These are phyloP conservation scores for Cyanistes caeruleus DNA, from an alignment of 2,113 vertebrate species.

Conservation along the genomic window DNA sequence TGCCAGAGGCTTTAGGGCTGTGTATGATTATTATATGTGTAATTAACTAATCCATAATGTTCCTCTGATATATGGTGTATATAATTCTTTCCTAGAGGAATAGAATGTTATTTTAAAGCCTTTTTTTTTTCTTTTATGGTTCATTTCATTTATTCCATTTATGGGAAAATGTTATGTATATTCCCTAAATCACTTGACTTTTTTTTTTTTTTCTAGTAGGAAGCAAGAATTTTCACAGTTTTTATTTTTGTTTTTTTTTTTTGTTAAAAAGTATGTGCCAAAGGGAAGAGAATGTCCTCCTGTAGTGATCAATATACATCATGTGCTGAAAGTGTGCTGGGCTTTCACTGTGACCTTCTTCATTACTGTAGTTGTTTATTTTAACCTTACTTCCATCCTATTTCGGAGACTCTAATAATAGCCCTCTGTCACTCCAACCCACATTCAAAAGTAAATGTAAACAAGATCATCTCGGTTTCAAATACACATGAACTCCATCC, in stretches of 20 bases:
- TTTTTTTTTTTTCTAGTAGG: neutral
- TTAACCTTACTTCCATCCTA: neutral
- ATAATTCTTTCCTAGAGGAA: neutral
- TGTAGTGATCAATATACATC: neutral
- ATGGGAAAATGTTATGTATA: neutral
- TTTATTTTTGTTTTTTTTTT: neutral
- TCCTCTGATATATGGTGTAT: neutral
- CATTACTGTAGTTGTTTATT: neutral
- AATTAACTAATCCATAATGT: slow-evolving; percentile 44
- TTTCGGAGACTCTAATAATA: neutral
- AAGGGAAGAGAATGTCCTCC: neutral
- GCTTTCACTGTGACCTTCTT: slow-evolving; percentile 9
- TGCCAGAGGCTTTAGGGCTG: neutral
- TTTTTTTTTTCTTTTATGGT: slow-evolving; percentile 16
- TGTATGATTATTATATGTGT: slow-evolving; percentile 13
- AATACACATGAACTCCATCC: neutral
- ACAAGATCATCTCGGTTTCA: neutral
- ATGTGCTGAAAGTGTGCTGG: neutral
- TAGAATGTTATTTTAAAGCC: neutral
- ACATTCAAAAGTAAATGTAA: neutral
- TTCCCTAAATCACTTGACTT: neutral
- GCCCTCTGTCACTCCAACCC: neutral
- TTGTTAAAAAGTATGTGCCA: neutral
- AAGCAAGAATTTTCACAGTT: neutral
- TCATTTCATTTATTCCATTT: neutral